phyloP scores from a whole-genome alignment of 2,113 vertebrate genomes.

The Crotalus horridus region DNA sequence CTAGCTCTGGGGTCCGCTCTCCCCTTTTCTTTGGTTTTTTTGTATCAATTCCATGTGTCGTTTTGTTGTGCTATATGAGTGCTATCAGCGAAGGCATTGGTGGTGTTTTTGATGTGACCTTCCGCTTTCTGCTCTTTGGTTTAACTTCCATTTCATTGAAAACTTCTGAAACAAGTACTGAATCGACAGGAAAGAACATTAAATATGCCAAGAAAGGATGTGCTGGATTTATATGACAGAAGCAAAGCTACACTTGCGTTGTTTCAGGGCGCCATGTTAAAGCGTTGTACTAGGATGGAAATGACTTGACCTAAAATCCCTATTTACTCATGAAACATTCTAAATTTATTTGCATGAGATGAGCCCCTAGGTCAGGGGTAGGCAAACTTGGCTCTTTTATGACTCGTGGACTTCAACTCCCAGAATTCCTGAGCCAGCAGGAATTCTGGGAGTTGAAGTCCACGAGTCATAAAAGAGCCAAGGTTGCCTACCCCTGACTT shows the following conservation, averaged over 20 bases:
- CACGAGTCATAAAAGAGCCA: too few relatives aligned
- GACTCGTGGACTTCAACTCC: too few relatives aligned
- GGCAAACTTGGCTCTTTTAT: too few relatives aligned
- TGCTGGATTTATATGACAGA: constrained; percentile 43
- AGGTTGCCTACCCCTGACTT: too few relatives aligned
- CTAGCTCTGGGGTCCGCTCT: constrained; percentile 30
- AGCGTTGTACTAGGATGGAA: not conserved
- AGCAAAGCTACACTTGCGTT: not conserved
- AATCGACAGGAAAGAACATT: constrained; percentile 34
- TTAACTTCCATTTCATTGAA: constrained; percentile 41
- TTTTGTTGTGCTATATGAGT: constrained; percentile 62
- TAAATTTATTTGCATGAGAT: not conserved
- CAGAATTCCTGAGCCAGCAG: too few relatives aligned
- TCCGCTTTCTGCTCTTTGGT: constrained; percentile 44
- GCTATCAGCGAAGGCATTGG: constrained; percentile 54
- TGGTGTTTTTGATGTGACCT: constrained; percentile 53
- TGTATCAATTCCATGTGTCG: constrained; percentile 61
- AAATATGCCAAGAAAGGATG: constrained; percentile 27
- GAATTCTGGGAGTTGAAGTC: too few relatives aligned
- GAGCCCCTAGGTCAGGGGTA: not conserved
- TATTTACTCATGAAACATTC: not conserved
- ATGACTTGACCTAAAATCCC: not conserved
- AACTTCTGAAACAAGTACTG: constrained; percentile 40
- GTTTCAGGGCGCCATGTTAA: not conserved
- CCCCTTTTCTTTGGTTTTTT: constrained; percentile 56